These are phyloP conservation scores for Trypoxylon attenuatum DNA, from an alignment of 2,888 invertebrate species.

Conservation along the genomic window DNA sequence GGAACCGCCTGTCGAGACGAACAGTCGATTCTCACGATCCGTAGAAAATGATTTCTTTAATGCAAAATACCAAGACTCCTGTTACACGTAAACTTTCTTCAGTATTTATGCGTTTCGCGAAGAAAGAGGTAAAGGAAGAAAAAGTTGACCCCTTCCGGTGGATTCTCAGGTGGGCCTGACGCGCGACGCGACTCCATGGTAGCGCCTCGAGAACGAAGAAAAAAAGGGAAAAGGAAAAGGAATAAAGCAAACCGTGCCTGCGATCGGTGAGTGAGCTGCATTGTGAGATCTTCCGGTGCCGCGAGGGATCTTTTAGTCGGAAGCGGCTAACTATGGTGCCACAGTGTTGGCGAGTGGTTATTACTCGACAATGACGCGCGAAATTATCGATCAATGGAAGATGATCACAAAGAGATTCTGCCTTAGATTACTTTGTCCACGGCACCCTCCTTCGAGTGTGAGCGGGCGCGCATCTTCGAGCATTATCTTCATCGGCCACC, in stretches of 20 bases:
- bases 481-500: constrained; percentile 51
- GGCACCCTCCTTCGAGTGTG: constrained; percentile 23
- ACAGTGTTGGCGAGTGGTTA: constrained; percentile 41
- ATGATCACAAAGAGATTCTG: constrained; percentile 51
- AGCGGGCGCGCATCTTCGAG: constrained; percentile 39
- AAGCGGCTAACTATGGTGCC: constrained; percentile 13
- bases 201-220: background rate
- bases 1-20: too few relatives aligned
- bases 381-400: constrained; percentile 53
- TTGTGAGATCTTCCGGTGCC: background rate
- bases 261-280: background rate
- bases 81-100: too few relatives aligned
- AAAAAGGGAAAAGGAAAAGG: background rate
- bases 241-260: too few relatives aligned
- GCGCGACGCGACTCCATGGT: too few relatives aligned
- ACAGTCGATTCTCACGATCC: too few relatives aligned
- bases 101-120: too few relatives aligned
- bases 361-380: constrained; percentile 51
- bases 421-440: constrained; percentile 47
- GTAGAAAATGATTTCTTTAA: too few relatives aligned
- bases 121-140: background rate
- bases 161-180: too few relatives aligned
- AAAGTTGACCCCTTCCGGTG: background rate
- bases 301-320: background rate
- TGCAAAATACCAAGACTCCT: too few relatives aligned